Evolutionary conservation across 2,797 vertebrate species (phyloP).

Genomic region (Arctocebus calabarensis): DNA sequence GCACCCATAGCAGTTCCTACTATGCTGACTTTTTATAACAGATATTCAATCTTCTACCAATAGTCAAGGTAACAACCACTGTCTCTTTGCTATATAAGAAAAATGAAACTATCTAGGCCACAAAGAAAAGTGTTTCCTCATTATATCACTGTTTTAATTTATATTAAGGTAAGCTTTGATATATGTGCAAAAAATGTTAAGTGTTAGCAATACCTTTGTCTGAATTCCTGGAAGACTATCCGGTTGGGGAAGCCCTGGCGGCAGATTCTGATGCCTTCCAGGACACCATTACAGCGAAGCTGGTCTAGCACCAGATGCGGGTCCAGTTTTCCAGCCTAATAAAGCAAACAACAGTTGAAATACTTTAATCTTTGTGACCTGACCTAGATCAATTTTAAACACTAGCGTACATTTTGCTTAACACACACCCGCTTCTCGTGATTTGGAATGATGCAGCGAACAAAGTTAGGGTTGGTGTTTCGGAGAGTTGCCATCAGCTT

Average conservation of each 20-base stretch:
- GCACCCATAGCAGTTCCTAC: accelerated
- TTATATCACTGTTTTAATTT: not conserved
- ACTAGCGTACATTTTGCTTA: accelerated
- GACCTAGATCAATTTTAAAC: accelerated
- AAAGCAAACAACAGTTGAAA: slow-evolving; percentile 39
- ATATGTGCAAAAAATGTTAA: not conserved
- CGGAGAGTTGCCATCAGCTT: slow-evolving; percentile 98
- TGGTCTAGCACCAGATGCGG: slow-evolving; percentile 97
- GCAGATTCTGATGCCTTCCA: slow-evolving; percentile 98
- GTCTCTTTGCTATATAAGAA: not conserved
- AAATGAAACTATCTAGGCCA: not conserved
- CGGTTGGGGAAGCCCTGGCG: slow-evolving; percentile 99
- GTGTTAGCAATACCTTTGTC: slow-evolving; percentile 92
- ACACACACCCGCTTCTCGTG: slow-evolving; percentile 95
- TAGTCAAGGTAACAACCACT: not conserved
- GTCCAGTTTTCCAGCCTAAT: slow-evolving; percentile 96
- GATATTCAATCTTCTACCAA: not conserved
- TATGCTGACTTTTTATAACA: no score
- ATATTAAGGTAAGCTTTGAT: not conserved
- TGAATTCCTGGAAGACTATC: slow-evolving; percentile 98
- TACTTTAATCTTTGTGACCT: not conserved
- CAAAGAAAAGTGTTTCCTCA: not conserved
- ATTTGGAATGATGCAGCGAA: slow-evolving; percentile 99
- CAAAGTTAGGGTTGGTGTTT: slow-evolving; percentile 99
- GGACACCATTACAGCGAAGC: slow-evolving; percentile 96